These are phyloP conservation scores for Chrysopa pallens DNA, from an alignment of 1,140 invertebrate genomes.

Conservation along the genomic window DNA sequence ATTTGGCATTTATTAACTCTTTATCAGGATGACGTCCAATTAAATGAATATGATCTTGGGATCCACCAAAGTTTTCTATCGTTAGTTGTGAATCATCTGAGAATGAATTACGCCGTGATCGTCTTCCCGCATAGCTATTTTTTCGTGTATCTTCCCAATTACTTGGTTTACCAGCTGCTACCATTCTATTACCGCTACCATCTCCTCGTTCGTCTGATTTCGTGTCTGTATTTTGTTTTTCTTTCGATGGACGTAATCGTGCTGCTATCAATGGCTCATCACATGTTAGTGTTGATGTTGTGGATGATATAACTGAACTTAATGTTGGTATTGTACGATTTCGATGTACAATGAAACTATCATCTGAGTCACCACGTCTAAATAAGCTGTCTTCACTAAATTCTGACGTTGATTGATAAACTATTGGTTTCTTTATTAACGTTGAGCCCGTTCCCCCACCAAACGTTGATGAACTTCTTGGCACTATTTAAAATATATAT, in stretches of 20 bases:
- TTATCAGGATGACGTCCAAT: slow-evolving; percentile 58
- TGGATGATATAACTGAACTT: slow-evolving; percentile 31
- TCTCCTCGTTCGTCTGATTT: slow-evolving; percentile 42
- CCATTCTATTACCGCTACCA: slow-evolving; percentile 18
- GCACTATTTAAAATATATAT: background rate
- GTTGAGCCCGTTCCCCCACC: background rate
- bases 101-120: slow-evolving; percentile 66
- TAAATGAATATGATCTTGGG: slow-evolving; percentile 56
- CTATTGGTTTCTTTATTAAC: background rate
- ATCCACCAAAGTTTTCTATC: slow-evolving; percentile 81
- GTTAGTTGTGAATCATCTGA: slow-evolving; percentile 77
- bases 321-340: slow-evolving; percentile 60
- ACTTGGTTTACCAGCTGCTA: slow-evolving; percentile 62
- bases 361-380: slow-evolving; percentile 25
- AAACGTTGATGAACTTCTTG: background rate
- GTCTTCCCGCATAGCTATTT: slow-evolving; percentile 56
- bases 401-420: slow-evolving; percentile 17
- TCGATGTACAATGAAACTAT: slow-evolving; percentile 65
- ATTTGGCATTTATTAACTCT: slow-evolving; percentile 25
- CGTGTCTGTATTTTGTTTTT: slow-evolving; percentile 37
- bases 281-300: no score
- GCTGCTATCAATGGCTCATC: slow-evolving; percentile 32
- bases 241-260: slow-evolving; percentile 34
- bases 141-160: slow-evolving; percentile 60
- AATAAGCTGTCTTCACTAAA: slow-evolving; percentile 21